Conservation (phyloP, 2,888 invertebrate genomes). For the Polydrusus cervinus region DNA sequence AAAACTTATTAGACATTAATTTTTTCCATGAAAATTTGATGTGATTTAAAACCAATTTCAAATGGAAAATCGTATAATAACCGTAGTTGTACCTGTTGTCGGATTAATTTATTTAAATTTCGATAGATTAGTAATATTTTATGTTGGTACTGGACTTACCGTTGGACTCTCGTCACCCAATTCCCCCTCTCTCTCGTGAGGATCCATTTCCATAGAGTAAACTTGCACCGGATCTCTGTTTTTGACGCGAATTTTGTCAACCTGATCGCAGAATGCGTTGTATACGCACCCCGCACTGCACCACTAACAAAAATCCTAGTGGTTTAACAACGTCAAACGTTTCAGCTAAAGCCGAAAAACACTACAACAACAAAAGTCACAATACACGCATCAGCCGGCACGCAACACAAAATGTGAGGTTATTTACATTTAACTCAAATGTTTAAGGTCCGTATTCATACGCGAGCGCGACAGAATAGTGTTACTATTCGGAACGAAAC, state of each 20-base stretch:
- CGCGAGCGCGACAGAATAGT: constrained; percentile 51
- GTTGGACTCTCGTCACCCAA: constrained; percentile 83
- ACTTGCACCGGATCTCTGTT: constrained; percentile 90
- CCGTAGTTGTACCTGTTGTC: too few species aligned
- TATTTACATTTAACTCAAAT: constrained; percentile 58
- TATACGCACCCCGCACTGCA: constrained; percentile 66
- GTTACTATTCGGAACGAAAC: constrained; percentile 57
- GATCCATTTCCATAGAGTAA: constrained; percentile 85
- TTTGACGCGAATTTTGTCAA: constrained; percentile 90
- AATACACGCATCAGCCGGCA: constrained; percentile 32
- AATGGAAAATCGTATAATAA: too few species aligned
- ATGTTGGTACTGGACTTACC: constrained; percentile 74
- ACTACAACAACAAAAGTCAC: constrained; percentile 41
- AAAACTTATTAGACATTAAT: too few species aligned
- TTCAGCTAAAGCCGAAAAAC: constrained; percentile 43
- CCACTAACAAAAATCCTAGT: constrained; percentile 35
- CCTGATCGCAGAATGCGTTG: constrained; percentile 67
- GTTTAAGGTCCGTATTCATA: constrained; percentile 25
- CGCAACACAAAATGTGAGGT: constrained; percentile 57
- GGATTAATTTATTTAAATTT: too few species aligned
- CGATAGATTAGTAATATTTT: too few species aligned
- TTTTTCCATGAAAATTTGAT: too few species aligned
- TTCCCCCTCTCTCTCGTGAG: constrained; percentile 80
- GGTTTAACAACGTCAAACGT: constrained; percentile 48
- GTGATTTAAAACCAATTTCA: too few species aligned